phyloP scores from a whole-genome alignment of 2,113 vertebrate genomes.

The Protobothrops flavoviridis region DNA sequence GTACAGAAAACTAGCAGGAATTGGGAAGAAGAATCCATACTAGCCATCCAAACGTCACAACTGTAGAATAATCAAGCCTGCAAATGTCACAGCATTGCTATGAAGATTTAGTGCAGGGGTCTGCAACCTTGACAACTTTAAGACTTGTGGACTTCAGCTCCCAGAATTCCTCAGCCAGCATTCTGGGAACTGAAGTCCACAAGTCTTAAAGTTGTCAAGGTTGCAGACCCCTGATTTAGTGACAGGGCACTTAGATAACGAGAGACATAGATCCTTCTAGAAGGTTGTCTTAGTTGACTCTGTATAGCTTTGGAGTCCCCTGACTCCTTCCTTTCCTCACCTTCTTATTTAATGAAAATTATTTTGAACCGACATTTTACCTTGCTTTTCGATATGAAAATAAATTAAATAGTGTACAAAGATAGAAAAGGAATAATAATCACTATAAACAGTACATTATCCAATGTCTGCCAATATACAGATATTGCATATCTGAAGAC shows the following conservation, averaged over 20 bases:
- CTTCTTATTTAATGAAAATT: neutral
- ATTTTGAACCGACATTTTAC: neutral
- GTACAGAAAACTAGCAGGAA: neutral
- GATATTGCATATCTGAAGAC: neutral
- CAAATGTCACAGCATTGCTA: neutral
- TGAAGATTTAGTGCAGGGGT: neutral
- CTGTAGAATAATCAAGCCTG: neutral
- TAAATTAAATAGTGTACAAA: neutral
- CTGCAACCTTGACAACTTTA: no score
- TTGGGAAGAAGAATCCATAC: neutral
- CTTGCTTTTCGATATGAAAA: neutral
- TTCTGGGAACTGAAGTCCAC: no score
- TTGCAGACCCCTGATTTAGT: neutral
- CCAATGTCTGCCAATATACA: neutral
- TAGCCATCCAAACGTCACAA: neutral
- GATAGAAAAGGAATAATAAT: neutral
- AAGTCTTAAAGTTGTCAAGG: no score
- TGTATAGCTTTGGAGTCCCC: neutral
- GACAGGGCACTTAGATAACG: neutral
- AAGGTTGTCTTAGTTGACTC: neutral
- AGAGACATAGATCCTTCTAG: neutral
- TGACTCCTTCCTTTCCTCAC: neutral
- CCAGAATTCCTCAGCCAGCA: no score
- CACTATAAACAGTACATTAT: neutral
- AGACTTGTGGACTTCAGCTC: no score